Base-by-base conservation (phyloP, 1,140 invertebrate genomes). In the Drosophila miranda region DNA sequence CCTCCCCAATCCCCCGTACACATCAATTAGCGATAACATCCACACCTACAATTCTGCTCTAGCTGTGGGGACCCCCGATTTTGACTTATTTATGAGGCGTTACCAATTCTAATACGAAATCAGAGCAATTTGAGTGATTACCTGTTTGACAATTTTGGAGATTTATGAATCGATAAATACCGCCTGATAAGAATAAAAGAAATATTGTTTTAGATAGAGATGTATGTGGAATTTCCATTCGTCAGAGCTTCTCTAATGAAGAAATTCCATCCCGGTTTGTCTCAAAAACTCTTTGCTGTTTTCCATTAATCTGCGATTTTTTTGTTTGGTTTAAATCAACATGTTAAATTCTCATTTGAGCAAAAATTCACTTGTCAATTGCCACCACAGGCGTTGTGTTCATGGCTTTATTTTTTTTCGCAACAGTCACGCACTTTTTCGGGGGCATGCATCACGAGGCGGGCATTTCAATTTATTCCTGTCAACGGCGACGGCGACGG, bases 1-100 rank as follows among this genome's bases (percentile, higher is more conserved):
- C 41, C 60, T 49, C 7, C 28, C 21, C n/a, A n/a, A n/a, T n/a
- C n/a, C n/a, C n/a, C n/a, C 78, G 44, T 28, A 55, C 70, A 62
- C 77, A 74, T 74, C 76, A 84, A 86, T 86, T 80, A 86, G 73
- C 63, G 80, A 84, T 84, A 84, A 86, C 73, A 80, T 86, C 4
- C 8, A 30, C 80, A 28, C 55, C 42, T 59, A 26, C 49, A 53
- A 23, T 26, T 26, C 23, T 26, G 23, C 42, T 38, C 62, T 84
- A 5, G 23, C 23, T 26, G 23, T 26, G 23, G 23, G 4, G 23
- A 26, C 23, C 23, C 23, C 64, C 3, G 0, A 60, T 68, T 71
- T 61, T 87, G 81, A 84, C 77, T 48, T 69, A 78, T 86, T 78
- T 82, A 87, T 78, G 59, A 53, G 34, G 43, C 48, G 43, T 42